Evolutionary conservation across 92 coral and sea anemone genomes (phyloP).

Genomic region (Micromussa lordhowensis): DNA sequence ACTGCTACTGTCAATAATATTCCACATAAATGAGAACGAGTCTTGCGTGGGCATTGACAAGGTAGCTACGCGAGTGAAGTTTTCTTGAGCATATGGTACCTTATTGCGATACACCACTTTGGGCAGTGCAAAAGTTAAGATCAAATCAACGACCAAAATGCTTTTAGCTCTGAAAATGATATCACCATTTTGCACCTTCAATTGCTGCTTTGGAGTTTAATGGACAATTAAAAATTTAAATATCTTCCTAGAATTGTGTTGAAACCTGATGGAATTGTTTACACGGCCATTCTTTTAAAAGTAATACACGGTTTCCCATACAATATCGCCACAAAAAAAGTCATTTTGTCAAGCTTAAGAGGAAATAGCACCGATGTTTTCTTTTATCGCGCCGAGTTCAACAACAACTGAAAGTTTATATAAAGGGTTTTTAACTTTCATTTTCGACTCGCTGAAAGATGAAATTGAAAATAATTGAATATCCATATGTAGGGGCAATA

Average conservation of each 20-base stretch:
- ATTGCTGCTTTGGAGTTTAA: background rate
- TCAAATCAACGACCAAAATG: constrained; percentile 4
- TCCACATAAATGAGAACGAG: no score
- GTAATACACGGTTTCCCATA: background rate
- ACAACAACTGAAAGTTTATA: background rate
- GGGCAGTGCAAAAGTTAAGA: background rate
- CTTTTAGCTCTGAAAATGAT: background rate
- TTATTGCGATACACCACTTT: background rate
- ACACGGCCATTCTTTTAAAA: background rate
- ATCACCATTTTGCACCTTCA: background rate
- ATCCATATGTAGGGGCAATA: constrained; percentile 2
- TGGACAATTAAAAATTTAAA: background rate
- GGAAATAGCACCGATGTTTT: background rate
- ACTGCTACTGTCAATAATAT: no score
- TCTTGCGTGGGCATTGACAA: background rate
- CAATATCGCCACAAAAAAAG: background rate
- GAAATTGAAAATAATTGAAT: constrained; percentile 32
- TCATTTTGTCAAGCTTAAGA: background rate
- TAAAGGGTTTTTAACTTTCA: constrained; percentile 9
- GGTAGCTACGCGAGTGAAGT: background rate
- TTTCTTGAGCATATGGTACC: no score
- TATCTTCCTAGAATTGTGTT: background rate
- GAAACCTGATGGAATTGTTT: constrained; percentile 15
- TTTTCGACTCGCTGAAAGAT: background rate
- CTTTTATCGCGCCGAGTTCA: background rate